These are phyloP conservation scores for Scelioninae gen. 1 DNA, from an alignment of 2,888 invertebrate genomes.

Conservation along the genomic window DNA sequence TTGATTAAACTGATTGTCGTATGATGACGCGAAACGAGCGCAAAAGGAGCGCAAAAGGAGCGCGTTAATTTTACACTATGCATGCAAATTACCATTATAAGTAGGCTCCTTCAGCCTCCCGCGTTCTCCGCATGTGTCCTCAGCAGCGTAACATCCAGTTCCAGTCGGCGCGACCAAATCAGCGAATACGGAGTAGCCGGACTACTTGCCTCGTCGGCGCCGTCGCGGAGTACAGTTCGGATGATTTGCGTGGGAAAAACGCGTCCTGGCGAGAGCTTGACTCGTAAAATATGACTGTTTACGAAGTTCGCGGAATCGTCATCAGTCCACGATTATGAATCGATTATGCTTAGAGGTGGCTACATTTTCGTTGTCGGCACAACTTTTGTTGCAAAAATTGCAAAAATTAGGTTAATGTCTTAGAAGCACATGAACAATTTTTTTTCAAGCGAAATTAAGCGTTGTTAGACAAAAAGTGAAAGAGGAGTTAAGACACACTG, in stretches of 20 bases:
- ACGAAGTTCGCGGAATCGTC: not conserved
- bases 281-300: not conserved
- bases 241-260: not conserved
- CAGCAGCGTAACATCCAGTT: conserved; percentile 25
- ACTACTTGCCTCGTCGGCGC: not conserved
- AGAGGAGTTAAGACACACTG: conserved; percentile 3
- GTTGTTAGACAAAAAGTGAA: not conserved
- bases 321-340: conserved; percentile 8
- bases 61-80: conserved; percentile 18
- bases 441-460: conserved; percentile 5
- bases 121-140: conserved; percentile 36
- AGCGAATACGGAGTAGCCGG: not conserved
- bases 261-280: not conserved
- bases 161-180: not conserved
- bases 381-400: too few species aligned
- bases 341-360: conserved; percentile 16
- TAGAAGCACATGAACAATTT: conserved; percentile 18
- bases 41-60: not conserved
- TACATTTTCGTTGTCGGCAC: conserved; percentile 35
- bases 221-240: not conserved
- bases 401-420: too few species aligned
- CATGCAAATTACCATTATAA: conserved; percentile 58
- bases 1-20: not conserved
- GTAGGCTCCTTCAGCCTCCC: conserved; percentile 23
- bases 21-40: conserved; percentile 1